These are phyloP conservation scores for Cyaniris semiargus DNA, from an alignment of 2,888 invertebrate genomes.

Conservation along the genomic window DNA sequence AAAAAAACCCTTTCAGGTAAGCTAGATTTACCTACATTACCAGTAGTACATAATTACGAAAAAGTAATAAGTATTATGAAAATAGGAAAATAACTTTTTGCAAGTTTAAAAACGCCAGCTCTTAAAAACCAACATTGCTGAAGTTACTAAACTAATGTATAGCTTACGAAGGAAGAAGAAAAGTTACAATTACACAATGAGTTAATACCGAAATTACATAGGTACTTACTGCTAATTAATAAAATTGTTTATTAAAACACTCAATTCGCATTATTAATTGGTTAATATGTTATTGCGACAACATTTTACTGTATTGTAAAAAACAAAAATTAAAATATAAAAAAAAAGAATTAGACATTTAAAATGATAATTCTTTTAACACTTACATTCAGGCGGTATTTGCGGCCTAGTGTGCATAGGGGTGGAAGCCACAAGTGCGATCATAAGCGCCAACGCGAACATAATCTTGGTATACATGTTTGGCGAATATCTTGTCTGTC, in stretches of 20 bases:
- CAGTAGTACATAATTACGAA: no score
- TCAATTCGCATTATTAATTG: background rate
- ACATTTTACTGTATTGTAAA: no score
- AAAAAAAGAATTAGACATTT: background rate
- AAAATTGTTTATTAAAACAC: no score
- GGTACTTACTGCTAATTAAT: no score
- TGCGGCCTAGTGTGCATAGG: background rate
- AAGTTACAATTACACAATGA: no score
- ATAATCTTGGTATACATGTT: conserved; percentile 10
- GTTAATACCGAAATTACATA: background rate
- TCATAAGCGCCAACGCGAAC: background rate
- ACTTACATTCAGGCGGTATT: conserved; percentile 16
- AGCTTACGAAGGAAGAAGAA: background rate
- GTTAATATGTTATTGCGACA: background rate
- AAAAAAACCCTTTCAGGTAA: no score
- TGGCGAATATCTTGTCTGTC: background rate
- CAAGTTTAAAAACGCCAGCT: background rate
- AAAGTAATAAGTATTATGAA: no score
- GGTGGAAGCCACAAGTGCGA: conserved; percentile 6
- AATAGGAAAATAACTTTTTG: no score
- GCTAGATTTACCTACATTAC: no score
- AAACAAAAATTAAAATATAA: background rate
- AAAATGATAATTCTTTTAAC: background rate
- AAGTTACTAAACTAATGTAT: background rate
- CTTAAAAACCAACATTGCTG: background rate